Conservation (phyloP, 1,140 invertebrate genomes). For the Trypoxylus dichotomus region DNA sequence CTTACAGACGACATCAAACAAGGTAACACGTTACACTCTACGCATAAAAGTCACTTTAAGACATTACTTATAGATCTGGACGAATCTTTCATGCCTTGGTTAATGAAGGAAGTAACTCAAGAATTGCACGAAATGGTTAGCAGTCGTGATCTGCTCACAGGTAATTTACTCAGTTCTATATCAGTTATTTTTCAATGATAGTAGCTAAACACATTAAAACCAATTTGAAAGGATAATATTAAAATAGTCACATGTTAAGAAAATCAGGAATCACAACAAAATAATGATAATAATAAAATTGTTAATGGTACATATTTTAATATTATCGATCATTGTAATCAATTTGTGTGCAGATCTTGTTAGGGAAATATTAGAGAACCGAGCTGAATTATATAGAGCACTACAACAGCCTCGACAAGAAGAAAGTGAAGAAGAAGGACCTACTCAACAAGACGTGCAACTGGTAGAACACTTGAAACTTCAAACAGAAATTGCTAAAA, state of each 20-base stretch:
- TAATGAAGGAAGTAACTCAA: slow-evolving; percentile 77
- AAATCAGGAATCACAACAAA: too few species aligned
- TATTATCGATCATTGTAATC: neutral
- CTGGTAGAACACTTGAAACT: slow-evolving; percentile 48
- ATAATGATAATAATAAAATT: too few species aligned
- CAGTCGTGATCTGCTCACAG: slow-evolving; percentile 75
- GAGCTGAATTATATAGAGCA: slow-evolving; percentile 62
- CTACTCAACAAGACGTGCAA: slow-evolving; percentile 46
- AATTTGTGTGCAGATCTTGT: slow-evolving; percentile 64
- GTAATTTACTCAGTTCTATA: too few species aligned
- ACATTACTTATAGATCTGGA: slow-evolving; percentile 65
- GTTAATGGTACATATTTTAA: neutral
- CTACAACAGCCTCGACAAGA: slow-evolving; percentile 52
- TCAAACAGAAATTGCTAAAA: slow-evolving; percentile 45
- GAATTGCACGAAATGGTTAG: slow-evolving; percentile 79
- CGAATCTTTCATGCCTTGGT: slow-evolving; percentile 85
- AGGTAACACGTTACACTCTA: slow-evolving; percentile 54
- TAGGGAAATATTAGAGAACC: slow-evolving; percentile 71
- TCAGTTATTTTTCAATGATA: too few species aligned
- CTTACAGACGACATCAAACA: slow-evolving; percentile 71
- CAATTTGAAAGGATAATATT: too few species aligned
- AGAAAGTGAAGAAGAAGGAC: slow-evolving; percentile 39
- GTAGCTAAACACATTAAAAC: too few species aligned
- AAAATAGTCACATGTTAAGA: too few species aligned
- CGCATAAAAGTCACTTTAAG: slow-evolving; percentile 26